These are phyloP conservation scores for Melinaea menophilus DNA, from an alignment of 2,888 invertebrate genomes.

Conservation along the genomic window DNA sequence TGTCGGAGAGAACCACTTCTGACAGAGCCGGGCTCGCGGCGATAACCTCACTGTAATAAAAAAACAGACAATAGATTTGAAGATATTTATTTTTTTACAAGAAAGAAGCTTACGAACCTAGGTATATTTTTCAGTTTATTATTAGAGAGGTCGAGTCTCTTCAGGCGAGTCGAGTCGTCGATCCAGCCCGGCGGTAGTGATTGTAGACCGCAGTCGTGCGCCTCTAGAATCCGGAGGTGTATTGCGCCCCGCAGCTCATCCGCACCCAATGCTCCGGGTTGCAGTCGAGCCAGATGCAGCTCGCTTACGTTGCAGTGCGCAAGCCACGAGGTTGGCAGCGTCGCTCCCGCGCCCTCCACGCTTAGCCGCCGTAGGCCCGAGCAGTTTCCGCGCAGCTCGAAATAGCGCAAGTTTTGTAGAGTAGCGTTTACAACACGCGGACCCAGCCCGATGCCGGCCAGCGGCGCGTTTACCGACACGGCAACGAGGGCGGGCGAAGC, in stretches of 20 bases:
- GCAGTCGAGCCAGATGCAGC: conserved; percentile 13
- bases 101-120: conserved; percentile 14
- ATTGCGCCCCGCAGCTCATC: conserved; percentile 19
- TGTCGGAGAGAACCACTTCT: conserved; percentile 23
- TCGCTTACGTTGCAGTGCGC: conserved; percentile 17
- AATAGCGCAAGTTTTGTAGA: conserved; percentile 13
- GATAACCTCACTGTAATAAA: conserved; percentile 25
- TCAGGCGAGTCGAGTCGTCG: conserved; percentile 21
- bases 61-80: too few relatives aligned
- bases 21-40: conserved; percentile 24
- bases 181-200: conserved; percentile 27
- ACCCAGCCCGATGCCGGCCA: conserved; percentile 22
- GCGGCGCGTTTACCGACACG: conserved; percentile 26
- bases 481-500: conserved; percentile 22
- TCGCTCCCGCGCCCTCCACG: conserved; percentile 7
- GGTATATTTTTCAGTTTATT: conserved; percentile 28
- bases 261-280: conserved; percentile 13
- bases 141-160: conserved; percentile 25
- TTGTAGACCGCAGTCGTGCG: conserved; percentile 17
- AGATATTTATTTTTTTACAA: not conserved
- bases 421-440: conserved; percentile 21
- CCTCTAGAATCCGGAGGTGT: conserved; percentile 20
- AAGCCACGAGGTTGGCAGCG: conserved; percentile 25
- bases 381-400: conserved; percentile 25
- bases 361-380: conserved; percentile 21